Percentiles rank a stretch among this genome's conserved stretches.
Conservation (phyloP, 2,797 vertebrate genomes). For the Mallotus villosus region DNA sequence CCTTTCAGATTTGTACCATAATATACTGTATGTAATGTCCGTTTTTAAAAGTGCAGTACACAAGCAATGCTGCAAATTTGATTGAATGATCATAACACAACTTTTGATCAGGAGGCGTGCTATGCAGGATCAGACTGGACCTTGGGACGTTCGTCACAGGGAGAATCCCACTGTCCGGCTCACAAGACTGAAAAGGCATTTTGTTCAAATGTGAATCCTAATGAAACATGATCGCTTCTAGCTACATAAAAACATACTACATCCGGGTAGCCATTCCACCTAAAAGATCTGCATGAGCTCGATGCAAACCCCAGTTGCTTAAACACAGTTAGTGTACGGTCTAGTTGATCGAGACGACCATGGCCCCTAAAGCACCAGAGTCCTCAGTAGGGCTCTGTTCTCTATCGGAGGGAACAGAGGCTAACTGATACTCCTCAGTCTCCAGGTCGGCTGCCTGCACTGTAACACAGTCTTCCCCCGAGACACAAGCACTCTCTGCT, state of each 20-base stretch:
- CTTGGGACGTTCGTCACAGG: no score
- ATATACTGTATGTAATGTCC: background rate
- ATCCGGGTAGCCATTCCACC: background rate
- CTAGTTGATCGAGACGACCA: conserved; percentile 17
- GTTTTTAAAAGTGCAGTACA: no score
- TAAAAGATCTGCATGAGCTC: no score
- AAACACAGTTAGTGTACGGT: background rate
- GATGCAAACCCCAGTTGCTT: no score
- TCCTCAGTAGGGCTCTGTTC: conserved; percentile 32
- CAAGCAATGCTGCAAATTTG: no score
- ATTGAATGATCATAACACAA: no score
- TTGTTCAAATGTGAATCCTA: no score
- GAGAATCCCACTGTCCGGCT: no score
- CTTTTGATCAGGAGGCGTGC: no score
- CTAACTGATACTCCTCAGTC: conserved; percentile 10
- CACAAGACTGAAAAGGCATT: no score
- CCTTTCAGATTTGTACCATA: conserved; percentile 4
- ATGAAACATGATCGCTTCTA: background rate
- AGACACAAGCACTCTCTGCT: conserved; percentile 30
- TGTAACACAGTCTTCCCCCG: conserved; percentile 9
- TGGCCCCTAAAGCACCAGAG: conserved; percentile 20
- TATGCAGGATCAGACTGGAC: no score
- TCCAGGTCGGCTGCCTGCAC: conserved; percentile 23
- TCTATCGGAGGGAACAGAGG: conserved; percentile 20
- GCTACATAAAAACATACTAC: background rate